Evolutionary conservation across 2,113 vertebrate genomes (phyloP), one percentile per base, ranked within the genome.

Genomic region (Charina bottae): DNA sequence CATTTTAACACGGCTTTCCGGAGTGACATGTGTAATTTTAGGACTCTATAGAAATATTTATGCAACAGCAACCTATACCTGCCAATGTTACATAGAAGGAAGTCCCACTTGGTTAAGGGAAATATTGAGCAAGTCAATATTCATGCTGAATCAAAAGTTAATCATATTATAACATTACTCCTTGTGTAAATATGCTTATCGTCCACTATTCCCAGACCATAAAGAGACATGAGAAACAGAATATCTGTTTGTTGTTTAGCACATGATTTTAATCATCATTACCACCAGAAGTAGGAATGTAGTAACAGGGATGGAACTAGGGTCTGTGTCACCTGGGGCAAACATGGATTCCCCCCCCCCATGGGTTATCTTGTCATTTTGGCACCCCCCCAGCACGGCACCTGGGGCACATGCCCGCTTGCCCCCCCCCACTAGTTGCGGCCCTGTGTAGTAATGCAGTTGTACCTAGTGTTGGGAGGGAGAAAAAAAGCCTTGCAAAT

Each of bases 151-250:
- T 19, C 68, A 78, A 78, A 78, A 78, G 15, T 78, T 78, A 78
- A 68, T 68, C 28, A 46, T 0, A 49, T 23, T 54, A 9, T 49
- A 86, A 37, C 9, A 24, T 37, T 3, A 68, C 28, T 83, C n/a
- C 6, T 37, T 24, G 15, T 68, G n/a, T 46, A 23, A 28, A 28
- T 60, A 26, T 88, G 17, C 24, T 58, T 85, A 94, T 91, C 91
- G 88, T 90, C 88, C 93, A 87, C 26, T 90, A 84, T 91, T 88
- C 95, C 55, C 62, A 49, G 56, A 85, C 83, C 62, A 37, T 8
- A 94, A 94, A 83, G 87, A 93, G 56, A 26, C 78, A 26, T 21
- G 84, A 11, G 17, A 56, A 42, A 8, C 6, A 90, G 54, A 56
- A 55, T 78, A 88, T 87, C 85, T 33, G 2, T 90, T 90, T 26